Conservation (phyloP, 1,140 invertebrate genomes). For the Nilaparvata lugens region DNA sequence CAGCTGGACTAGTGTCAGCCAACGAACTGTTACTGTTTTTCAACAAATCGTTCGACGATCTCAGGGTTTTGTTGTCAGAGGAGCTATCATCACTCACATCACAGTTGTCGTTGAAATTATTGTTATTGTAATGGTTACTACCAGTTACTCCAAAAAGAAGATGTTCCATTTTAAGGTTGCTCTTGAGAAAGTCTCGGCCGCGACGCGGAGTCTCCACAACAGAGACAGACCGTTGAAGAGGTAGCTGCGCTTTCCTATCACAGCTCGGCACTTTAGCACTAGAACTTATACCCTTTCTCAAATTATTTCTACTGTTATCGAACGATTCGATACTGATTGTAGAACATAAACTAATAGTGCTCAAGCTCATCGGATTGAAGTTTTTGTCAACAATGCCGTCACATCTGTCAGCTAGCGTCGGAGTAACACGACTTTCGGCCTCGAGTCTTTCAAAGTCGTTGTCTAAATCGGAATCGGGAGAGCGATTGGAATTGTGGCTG, state of each 20-base stretch:
- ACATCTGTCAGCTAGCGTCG: too few species aligned
- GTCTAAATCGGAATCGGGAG: slow-evolving; percentile 16
- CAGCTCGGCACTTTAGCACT: slow-evolving; percentile 7
- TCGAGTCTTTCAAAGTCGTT: slow-evolving; percentile 3
- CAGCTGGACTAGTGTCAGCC: slow-evolving; percentile 25
- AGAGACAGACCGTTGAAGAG: slow-evolving; percentile 16
- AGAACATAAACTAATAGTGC: slow-evolving; percentile 39
- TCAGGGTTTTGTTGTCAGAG: too few species aligned
- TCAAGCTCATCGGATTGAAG: slow-evolving; percentile 30
- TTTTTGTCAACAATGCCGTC: slow-evolving; percentile 7
- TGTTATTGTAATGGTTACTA: background rate
- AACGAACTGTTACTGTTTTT: slow-evolving; percentile 1
- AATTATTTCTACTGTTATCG: slow-evolving; percentile 19
- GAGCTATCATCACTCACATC: too few species aligned
- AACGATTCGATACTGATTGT: slow-evolving; percentile 31
- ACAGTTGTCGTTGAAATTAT: too few species aligned
- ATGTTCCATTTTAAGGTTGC: slow-evolving; percentile 24
- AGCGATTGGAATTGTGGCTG: too few species aligned
- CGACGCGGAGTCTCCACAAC: slow-evolving; percentile 13
- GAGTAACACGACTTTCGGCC: background rate
- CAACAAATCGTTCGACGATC: background rate
- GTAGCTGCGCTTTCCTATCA: slow-evolving; percentile 8
- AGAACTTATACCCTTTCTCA: slow-evolving; percentile 1
- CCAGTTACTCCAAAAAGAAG: slow-evolving; percentile 20
- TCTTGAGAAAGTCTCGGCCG: slow-evolving; percentile 3